Conservation (phyloP, 2,113 vertebrate genomes). For the Neolamprologus ventralis region DNA sequence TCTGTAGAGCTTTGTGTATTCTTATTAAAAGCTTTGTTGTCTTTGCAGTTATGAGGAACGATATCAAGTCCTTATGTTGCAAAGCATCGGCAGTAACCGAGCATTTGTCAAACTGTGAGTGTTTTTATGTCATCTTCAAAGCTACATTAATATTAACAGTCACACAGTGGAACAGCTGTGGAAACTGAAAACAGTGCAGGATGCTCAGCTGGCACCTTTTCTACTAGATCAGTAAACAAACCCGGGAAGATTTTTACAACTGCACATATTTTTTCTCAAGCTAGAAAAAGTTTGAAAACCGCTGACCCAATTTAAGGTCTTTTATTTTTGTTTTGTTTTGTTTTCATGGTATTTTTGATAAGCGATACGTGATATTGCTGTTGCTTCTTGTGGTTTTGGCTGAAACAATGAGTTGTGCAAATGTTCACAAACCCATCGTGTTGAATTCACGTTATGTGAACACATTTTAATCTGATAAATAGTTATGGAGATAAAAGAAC, state of each 20-base stretch:
- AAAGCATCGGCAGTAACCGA: accelerated
- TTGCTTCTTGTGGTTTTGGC: neutral
- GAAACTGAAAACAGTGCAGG: neutral
- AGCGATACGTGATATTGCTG: neutral
- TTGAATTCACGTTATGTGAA: accelerated
- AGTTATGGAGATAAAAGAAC: neutral
- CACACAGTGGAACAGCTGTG: neutral
- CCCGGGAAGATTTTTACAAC: accelerated
- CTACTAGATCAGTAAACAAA: neutral
- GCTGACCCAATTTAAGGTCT: accelerated
- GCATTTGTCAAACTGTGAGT: neutral
- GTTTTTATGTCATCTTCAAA: accelerated
- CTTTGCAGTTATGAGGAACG: accelerated
- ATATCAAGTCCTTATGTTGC: neutral
- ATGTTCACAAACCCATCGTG: neutral
- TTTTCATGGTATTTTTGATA: neutral
- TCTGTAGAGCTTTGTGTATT: neutral
- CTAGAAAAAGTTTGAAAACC: accelerated
- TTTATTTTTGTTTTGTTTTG: neutral
- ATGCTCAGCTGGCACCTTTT: neutral
- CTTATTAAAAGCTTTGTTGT: neutral
- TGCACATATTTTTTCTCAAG: neutral
- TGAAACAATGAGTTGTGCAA: neutral
- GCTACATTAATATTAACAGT: neutral
- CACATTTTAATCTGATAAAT: neutral